Evolutionary conservation across 1,140 invertebrate species (phyloP), one percentile per base, ranked within the genome.

Genomic region (Leptopilina clavipes): DNA sequence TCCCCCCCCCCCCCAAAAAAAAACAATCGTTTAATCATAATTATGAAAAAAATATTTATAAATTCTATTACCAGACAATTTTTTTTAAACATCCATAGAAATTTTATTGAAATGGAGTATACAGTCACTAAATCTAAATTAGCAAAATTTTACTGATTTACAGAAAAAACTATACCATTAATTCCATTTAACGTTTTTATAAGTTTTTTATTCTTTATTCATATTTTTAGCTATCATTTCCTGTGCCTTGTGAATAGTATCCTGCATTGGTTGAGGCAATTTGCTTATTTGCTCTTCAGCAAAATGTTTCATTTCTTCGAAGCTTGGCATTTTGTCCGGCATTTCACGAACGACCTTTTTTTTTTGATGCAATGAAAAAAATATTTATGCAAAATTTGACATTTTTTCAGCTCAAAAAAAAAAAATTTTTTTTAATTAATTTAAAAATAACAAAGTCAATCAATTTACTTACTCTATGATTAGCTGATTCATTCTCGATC

Each of bases 171-270:
- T n/a, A n/a, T n/a, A n/a, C n/a, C n/a, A n/a, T 44, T 44, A 44
- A 11, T 44, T 14, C 12, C 45, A 2, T 48, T 12, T 48, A 1
- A n/a, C 14, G 14, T 14, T 14, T 48, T 48, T 48, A 48, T 52
- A 17, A 0, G 25, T 31, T 3, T 6, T 2, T 17, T 52, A 8
- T 52, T 52, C n/a, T 17, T 52, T 31, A 31, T 31, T 52, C n/a
- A 52, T 52, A 17, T 52, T 52, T 52, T 52, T n/a, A 7, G 48
- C 48, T 17, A 52, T n/a, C 48, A 52, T 52, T 52, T 52, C 48
- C n/a, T 52, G 48, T 7, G 48, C 48, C 8, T 52, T 2, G 6
- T 17, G n/a, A 52, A 52, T 52, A 7, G 14, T 17, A 7, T 52
- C 48, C n/a, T 52, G 48, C 14, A 52, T n/a, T 17, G 48, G 48